These are phyloP conservation scores for Dromius quadrimaculatus DNA, from an alignment of 2,888 invertebrate genomes.

Conservation along the genomic window DNA sequence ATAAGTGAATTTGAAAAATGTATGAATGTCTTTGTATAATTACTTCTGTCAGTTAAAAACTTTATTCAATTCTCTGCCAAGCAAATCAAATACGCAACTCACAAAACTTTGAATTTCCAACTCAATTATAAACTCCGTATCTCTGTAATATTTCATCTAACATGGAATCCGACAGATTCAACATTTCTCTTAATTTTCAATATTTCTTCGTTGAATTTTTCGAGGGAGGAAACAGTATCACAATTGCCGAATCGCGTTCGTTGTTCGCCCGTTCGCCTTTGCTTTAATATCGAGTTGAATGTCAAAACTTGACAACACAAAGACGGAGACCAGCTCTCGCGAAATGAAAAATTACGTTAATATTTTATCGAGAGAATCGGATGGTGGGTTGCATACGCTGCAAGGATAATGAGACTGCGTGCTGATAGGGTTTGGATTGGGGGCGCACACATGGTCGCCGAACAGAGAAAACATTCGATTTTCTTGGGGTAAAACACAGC, in stretches of 20 bases:
- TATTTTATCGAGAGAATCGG: conserved; percentile 68
- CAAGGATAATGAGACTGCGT: conserved; percentile 65
- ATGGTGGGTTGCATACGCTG: conserved; percentile 68
- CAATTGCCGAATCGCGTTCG: conserved; percentile 8
- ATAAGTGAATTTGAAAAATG: conserved; percentile 18
- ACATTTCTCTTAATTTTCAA: conserved; percentile 52
- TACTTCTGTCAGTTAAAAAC: conserved; percentile 33
- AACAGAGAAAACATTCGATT: no score
- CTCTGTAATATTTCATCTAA: conserved; percentile 51
- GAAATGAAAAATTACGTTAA: conserved; percentile 67
- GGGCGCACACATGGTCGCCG: conserved; percentile 24
- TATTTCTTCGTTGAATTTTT: conserved; percentile 35
- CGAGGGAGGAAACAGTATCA: background rate
- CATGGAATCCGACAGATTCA: conserved; percentile 49
- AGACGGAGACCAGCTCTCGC: conserved; percentile 45
- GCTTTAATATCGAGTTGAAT: conserved; percentile 51
- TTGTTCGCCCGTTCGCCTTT: conserved; percentile 18
- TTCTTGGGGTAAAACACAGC: background rate
- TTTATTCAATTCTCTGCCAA: conserved; percentile 24
- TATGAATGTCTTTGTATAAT: conserved; percentile 9
- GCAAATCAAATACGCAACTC: conserved; percentile 37
- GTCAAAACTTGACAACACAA: conserved; percentile 51
- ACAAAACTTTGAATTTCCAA: conserved; percentile 46
- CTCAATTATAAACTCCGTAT: conserved; percentile 50
- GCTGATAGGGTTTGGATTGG: conserved; percentile 45